phyloP scores from a whole-genome alignment of 1,140 invertebrate species.

The Pseudachorutes palmiensis region DNA sequence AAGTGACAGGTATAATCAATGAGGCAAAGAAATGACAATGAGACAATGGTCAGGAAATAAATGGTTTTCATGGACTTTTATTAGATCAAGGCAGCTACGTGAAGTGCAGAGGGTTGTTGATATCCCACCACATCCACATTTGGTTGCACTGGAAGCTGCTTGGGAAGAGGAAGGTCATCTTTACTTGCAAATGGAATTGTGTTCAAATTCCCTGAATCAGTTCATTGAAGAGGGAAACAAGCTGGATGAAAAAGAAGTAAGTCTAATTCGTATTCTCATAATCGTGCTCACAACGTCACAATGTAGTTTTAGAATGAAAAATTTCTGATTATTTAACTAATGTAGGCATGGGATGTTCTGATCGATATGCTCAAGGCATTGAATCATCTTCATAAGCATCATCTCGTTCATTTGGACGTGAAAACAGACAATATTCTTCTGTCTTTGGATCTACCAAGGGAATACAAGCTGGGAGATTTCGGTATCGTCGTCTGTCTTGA shows the following conservation, averaged over 20 bases:
- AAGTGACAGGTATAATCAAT: constrained; percentile 55
- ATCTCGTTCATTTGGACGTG: constrained; percentile 56
- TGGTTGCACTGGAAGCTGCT: constrained; percentile 57
- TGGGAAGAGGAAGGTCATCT: constrained; percentile 65
- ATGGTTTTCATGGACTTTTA: too few relatives aligned
- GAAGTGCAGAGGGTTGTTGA: constrained; percentile 63
- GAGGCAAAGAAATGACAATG: too few relatives aligned
- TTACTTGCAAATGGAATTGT: constrained; percentile 66
- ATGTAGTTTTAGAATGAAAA: too few relatives aligned
- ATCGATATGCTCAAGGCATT: constrained; percentile 46
- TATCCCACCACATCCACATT: constrained; percentile 58
- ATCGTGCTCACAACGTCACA: too few relatives aligned
- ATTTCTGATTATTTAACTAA: constrained; percentile 9
- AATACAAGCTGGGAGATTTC: constrained; percentile 57
- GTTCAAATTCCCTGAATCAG: constrained; percentile 42
- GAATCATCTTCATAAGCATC: constrained; percentile 53
- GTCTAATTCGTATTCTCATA: neutral
- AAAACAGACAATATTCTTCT: constrained; percentile 58
- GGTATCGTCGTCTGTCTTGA: constrained; percentile 51
- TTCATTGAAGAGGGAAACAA: constrained; percentile 43
- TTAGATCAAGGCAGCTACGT: constrained; percentile 51
- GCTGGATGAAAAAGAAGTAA: constrained; percentile 2
- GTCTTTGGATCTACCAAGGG: constrained; percentile 43
- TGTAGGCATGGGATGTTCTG: constrained; percentile 43
- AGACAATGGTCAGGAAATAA: too few relatives aligned